phyloP scores from a whole-genome alignment of 2,888 invertebrate species.

The Anticlea derivata region DNA sequence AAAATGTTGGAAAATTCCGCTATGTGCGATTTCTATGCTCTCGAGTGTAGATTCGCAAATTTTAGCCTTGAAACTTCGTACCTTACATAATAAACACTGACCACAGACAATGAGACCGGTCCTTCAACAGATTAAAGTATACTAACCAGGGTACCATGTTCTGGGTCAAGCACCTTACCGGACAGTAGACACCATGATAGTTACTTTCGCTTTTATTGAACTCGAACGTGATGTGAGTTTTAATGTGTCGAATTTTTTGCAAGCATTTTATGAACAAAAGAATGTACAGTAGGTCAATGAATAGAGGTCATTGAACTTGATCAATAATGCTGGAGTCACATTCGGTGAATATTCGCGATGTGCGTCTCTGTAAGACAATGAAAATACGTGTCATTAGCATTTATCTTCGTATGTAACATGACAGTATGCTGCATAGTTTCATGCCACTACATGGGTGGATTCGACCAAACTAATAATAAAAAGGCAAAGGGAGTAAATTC shows the following conservation, averaged over 20 bases:
- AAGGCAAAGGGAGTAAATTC: no score
- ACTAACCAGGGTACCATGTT: slow-evolving; percentile 13
- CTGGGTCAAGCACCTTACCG: slow-evolving; percentile 27
- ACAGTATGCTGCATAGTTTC: no score
- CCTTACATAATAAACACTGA: slow-evolving; percentile 36
- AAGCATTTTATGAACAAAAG: neutral
- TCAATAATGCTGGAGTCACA: no score
- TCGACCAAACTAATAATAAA: no score
- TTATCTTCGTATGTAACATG: no score
- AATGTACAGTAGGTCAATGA: neutral
- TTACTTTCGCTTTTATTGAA: slow-evolving; percentile 25
- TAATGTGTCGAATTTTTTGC: slow-evolving; percentile 2
- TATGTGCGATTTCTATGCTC: no score
- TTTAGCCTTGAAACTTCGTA: slow-evolving; percentile 15
- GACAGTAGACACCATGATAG: slow-evolving; percentile 14
- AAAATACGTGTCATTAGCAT: no score
- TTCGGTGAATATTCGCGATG: no score
- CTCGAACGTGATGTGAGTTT: slow-evolving; percentile 10
- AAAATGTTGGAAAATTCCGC: no score
- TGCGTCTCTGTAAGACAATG: no score
- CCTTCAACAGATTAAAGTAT: slow-evolving; percentile 47
- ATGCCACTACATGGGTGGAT: no score
- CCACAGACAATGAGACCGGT: slow-evolving; percentile 44
- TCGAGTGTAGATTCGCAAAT: slow-evolving; percentile 5
- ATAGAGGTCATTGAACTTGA: neutral